These are phyloP conservation scores for Oncorhynchus clarkii DNA, from an alignment of 2,113 vertebrate species.

Conservation along the genomic window DNA sequence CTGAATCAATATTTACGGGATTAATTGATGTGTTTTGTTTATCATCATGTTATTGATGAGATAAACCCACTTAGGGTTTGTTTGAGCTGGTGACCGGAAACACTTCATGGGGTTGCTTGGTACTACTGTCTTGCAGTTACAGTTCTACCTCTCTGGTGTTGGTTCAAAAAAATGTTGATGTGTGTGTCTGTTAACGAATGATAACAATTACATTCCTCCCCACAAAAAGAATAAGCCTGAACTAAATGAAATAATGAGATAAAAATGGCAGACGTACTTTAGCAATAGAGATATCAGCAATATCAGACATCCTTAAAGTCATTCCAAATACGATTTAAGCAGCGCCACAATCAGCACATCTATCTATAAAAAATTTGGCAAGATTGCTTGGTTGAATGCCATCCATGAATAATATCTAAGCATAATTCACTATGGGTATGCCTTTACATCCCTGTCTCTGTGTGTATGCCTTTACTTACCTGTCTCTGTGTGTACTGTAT, in stretches of 20 bases:
- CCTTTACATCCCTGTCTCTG: neutral
- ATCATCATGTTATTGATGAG: constrained; percentile 35
- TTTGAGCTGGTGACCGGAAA: neutral
- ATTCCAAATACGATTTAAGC: constrained; percentile 16
- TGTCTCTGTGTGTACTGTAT: neutral
- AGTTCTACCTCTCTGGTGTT: no score
- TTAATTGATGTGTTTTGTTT: constrained; percentile 56
- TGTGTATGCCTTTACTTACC: neutral
- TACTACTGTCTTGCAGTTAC: neutral
- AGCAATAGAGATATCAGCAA: neutral
- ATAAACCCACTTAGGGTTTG: constrained; percentile 4
- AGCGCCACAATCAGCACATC: constrained; percentile 34
- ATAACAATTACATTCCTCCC: neutral
- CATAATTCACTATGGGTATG: neutral
- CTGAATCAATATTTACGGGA: constrained; percentile 68
- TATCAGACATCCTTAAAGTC: neutral
- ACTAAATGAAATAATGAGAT: neutral
- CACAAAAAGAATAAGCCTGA: neutral
- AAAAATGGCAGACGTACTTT: neutral
- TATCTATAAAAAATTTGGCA: neutral
- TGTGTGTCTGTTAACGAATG: neutral
- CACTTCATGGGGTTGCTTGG: neutral
- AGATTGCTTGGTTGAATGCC: constrained; percentile 49
- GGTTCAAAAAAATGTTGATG: no score
- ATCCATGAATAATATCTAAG: constrained; percentile 45